Conservation (phyloP, 2,888 invertebrate genomes). For the Cheilosia scutellata region DNA sequence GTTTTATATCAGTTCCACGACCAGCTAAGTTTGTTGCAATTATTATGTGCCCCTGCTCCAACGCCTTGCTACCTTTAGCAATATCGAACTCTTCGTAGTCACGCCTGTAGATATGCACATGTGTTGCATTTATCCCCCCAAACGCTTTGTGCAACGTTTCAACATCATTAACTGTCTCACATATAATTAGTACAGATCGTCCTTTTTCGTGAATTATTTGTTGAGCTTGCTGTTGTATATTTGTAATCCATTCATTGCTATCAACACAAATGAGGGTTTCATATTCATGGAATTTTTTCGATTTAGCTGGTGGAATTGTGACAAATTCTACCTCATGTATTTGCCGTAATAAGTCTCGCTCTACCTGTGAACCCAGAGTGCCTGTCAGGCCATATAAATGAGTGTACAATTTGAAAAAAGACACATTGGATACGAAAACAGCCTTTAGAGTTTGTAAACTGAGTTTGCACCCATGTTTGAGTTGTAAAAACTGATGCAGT, state of each 20-base stretch:
- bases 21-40: slow-evolving; percentile 80
- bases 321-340: neutral
- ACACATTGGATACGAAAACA: slow-evolving; percentile 82
- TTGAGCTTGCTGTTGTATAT: neutral
- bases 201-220: neutral
- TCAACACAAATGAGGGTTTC: neutral
- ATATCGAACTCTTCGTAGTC: slow-evolving; percentile 16
- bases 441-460: slow-evolving; percentile 80
- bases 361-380: slow-evolving; percentile 1
- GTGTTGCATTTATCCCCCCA: neutral
- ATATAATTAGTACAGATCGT: slow-evolving; percentile 11
- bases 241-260: neutral
- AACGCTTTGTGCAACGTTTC: slow-evolving; percentile 7
- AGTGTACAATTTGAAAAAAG: slow-evolving; percentile 75
- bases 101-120: slow-evolving; percentile 28
- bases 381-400: slow-evolving; percentile 5
- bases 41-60: slow-evolving; percentile 78
- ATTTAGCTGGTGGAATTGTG: slow-evolving; percentile 5
- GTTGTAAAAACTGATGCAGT: slow-evolving; percentile 83
- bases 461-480: slow-evolving; percentile 80
- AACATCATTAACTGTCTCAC: slow-evolving; percentile 2
- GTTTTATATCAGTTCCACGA: slow-evolving; percentile 79
- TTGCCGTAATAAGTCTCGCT: slow-evolving; percentile 1
- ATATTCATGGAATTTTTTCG: neutral
- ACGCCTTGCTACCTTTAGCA: neutral